Percentiles rank a stretch among this genome's conserved stretches.
These are phyloP conservation scores for Heliocidaris tuberculata DNA, from an alignment of 35 echinoderm and acorn worm genomes.

Conservation along the genomic window DNA sequence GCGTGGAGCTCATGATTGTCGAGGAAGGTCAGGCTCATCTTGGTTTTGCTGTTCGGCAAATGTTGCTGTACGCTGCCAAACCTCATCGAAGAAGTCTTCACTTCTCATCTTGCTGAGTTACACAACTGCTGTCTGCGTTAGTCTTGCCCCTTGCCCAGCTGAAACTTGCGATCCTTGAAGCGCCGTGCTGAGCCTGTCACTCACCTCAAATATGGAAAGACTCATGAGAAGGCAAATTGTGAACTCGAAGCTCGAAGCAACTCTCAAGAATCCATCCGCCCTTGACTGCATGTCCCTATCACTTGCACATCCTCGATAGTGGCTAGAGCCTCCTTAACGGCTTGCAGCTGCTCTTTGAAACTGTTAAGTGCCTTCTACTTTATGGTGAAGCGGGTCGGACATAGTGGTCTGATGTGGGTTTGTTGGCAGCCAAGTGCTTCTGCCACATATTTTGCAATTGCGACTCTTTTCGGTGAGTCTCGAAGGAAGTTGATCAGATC, in stretches of 20 bases:
- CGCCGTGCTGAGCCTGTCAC: background rate
- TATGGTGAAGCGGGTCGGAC: background rate
- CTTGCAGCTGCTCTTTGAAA: background rate
- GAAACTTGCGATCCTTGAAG: background rate
- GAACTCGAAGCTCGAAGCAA: background rate
- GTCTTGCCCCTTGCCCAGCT: background rate
- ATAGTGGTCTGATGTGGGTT: background rate
- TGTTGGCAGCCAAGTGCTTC: background rate
- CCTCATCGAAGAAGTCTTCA: background rate
- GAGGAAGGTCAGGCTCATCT: background rate
- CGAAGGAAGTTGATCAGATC: background rate
- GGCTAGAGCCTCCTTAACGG: background rate
- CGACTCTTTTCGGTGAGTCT: background rate
- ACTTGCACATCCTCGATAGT: background rate
- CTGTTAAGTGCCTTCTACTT: background rate
- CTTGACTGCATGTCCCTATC: conserved; percentile 1
- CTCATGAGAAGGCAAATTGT: background rate
- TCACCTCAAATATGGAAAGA: background rate
- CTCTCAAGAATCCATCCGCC: background rate
- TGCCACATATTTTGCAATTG: background rate
- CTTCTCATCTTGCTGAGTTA: background rate
- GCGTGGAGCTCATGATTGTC: background rate
- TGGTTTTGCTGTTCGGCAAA: background rate
- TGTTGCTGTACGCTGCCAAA: background rate
- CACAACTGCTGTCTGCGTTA: background rate